Percentiles rank a stretch among this genome's conserved stretches.
These are phyloP conservation scores for Erethizon dorsatum DNA, from an alignment of 2,797 vertebrate genomes.

Conservation along the genomic window DNA sequence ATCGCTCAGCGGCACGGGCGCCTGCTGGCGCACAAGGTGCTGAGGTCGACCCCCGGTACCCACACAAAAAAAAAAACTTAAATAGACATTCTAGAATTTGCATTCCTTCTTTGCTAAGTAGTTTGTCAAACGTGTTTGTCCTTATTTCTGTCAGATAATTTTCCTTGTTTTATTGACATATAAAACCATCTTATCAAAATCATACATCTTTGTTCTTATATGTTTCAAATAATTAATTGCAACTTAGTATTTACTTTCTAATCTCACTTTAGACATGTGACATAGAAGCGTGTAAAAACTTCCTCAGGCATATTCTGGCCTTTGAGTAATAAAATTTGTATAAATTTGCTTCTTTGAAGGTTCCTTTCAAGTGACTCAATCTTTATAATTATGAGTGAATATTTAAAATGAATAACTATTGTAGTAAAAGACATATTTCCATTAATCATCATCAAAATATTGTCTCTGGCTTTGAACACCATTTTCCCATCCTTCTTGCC, in stretches of 20 bases:
- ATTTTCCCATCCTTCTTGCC: not conserved
- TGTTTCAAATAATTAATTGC: not conserved
- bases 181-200: not conserved
- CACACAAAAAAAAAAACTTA: not conserved
- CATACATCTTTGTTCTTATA: not conserved
- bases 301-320: not conserved
- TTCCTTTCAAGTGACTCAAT: not conserved
- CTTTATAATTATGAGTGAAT: not conserved
- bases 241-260: not conserved
- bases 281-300: not conserved
- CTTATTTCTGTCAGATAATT: not conserved
- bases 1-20: too few relatives aligned
- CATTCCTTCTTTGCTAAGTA: not conserved
- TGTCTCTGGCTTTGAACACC: not conserved
- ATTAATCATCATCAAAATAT: not conserved
- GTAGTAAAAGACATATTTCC: not conserved
- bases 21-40: too few relatives aligned
- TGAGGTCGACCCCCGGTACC: too few relatives aligned
- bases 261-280: not conserved
- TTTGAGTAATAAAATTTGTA: not conserved
- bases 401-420: not conserved
- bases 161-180: not conserved
- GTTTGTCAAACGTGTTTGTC: not conserved
- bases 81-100: not conserved
- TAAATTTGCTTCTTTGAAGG: not conserved